Evolutionary conservation across 2,888 invertebrate species (phyloP).

Genomic region (Sesia bembeciformis): DNA sequence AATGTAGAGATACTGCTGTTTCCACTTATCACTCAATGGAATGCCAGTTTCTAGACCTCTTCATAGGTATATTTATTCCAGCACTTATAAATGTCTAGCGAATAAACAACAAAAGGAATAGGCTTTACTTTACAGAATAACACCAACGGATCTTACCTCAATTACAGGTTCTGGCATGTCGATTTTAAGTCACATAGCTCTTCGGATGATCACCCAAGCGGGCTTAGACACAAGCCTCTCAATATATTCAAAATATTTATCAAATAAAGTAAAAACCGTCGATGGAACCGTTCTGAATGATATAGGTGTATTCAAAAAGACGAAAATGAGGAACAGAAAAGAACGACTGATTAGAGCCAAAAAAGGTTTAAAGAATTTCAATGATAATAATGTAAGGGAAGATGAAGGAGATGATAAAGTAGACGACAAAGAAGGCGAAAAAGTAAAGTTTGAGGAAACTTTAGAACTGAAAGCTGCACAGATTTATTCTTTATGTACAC

Average conservation of each 20-base stretch:
- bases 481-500: constrained; percentile 79
- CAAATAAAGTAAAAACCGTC: constrained; percentile 38
- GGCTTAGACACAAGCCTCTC: constrained; percentile 61
- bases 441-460: constrained; percentile 41
- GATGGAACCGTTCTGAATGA: constrained; percentile 45
- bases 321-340: constrained; percentile 55
- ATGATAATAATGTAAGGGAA: constrained; percentile 20
- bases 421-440: constrained; percentile 35
- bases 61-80: constrained; percentile 72
- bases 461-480: constrained; percentile 51
- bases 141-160: background rate
- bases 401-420: constrained; percentile 33
- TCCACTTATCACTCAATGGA: constrained; percentile 82
- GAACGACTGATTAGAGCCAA: constrained; percentile 54
- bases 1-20: constrained; percentile 78
- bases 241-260: constrained; percentile 56
- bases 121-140: no score
- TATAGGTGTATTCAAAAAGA: constrained; percentile 45
- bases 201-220: constrained; percentile 85
- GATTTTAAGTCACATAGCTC: constrained; percentile 81
- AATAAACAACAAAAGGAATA: no score
- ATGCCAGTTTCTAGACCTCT: constrained; percentile 82
- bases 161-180: constrained; percentile 84
- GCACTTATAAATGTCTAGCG: no score
- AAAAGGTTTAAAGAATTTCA: constrained; percentile 40